A percentile compares a stretch with the other conserved stretches of the same genome.
Evolutionary conservation across 2,888 invertebrate species (phyloP).

Genomic region (Mylabris sibirica): DNA sequence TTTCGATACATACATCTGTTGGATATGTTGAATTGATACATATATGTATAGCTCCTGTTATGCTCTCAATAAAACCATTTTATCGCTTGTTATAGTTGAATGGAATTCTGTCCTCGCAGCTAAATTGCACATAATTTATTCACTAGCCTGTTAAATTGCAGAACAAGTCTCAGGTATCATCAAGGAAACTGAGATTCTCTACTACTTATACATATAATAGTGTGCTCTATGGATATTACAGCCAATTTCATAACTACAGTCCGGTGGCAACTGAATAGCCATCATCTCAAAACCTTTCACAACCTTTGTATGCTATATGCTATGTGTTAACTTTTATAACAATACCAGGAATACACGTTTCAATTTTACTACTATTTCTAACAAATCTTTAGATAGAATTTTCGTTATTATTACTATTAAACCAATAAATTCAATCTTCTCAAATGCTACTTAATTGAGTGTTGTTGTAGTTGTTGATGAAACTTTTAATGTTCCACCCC

Average conservation of each 20-base stretch:
- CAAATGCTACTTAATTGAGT: neutral
- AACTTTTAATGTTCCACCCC: neutral
- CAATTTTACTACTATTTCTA: neutral
- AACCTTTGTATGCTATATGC: neutral
- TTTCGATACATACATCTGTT: slow-evolving; percentile 38
- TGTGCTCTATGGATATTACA: slow-evolving; percentile 6
- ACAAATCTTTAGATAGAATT: slow-evolving; percentile 7
- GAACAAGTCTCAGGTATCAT: slow-evolving; percentile 15
- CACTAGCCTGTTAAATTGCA: slow-evolving; percentile 12
- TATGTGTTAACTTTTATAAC: neutral
- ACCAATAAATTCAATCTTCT: neutral
- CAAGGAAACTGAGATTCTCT: neutral
- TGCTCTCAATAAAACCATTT: slow-evolving; percentile 16
- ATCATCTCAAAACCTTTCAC: neutral
- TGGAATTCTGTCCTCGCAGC: slow-evolving; percentile 11
- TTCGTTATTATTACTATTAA: neutral
- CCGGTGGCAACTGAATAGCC: neutral
- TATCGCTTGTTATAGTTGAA: slow-evolving; percentile 18
- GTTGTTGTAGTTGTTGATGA: neutral
- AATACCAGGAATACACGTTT: neutral
- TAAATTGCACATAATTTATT: slow-evolving; percentile 15
- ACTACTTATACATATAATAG: neutral
- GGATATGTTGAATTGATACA: slow-evolving; percentile 16
- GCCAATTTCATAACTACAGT: neutral
- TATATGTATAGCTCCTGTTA: slow-evolving; percentile 34